Evolutionary conservation across 2,797 vertebrate species (phyloP), one percentile per base, ranked within the genome.

Genomic region (Heteromormyrus szaboi): DNA sequence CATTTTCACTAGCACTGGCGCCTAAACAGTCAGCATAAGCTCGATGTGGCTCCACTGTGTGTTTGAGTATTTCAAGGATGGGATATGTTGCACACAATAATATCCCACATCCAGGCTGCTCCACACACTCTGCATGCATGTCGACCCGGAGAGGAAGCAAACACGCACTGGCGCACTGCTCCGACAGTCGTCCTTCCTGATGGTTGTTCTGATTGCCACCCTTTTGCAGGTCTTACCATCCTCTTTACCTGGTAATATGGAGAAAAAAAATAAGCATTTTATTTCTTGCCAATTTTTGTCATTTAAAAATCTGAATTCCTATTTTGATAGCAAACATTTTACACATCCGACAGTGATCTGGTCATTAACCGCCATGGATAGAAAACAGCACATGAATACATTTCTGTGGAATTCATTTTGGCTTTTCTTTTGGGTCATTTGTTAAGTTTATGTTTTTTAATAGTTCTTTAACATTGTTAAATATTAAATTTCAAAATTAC

Each of bases 201-300:
- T 97, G 48, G 98, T 96, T 53, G 98, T 99, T 92, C 98, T 97
- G 92, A 99, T 98, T 85, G 96, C 97, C 91, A 99, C 97, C 91
- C 97, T 97, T 92, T 99, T 98, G 92, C 98, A 99, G 88, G 97
- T 96, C 92, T 97, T 98, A 92, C 98, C 97, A 90, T 99, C 98
- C 91, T 97, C 97, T 96, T 97, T 98, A 94, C 99, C 99, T 99
- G 91, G 91, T 91, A 92, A 94, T 93, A 93, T 76, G 93, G 3
- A 93, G 93, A 92, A 89, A 41, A 41, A 4, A 4, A 41, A 19
- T 2, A 17, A 41, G 17, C 9, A 86, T 29, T 37, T 56, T 86
- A 46, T 7, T 62, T 76, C 50, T 85, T 14, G 48, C 11, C 17
- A 11, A 85, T 14, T 51, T 85, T 29, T 53, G 11, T 53, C 48